Base-by-base conservation (phyloP, 2,888 invertebrate species). In the Yponomeuta malinellus region DNA sequence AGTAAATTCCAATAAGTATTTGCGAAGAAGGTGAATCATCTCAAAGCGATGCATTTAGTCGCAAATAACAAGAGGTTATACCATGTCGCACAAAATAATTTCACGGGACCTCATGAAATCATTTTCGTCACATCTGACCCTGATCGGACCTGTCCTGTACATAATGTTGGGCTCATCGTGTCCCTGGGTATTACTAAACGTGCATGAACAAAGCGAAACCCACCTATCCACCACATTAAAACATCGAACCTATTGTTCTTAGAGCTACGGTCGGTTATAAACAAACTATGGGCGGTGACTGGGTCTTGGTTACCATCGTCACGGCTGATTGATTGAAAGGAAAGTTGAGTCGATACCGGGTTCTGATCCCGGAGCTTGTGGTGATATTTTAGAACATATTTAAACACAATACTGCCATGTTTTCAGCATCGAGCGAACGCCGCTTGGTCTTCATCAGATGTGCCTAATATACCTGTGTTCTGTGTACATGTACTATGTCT, bases 381-480 rank as follows among this genome's bases (percentile, higher is more conserved):
- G 52, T 59, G 1, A 59, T 15, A 59, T 15, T 15, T 1, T 59
- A 59, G 52, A 15, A 59, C 12, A 59, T 59, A 59, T 59, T 59
- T 59, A 59, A 59, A 59, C 52, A 59, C 52, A 59, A 59, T 59
- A 59, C 52, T 59, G 52, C 52, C 52, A 59, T 59, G 52, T 59
- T 59, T 59, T 59, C 52, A 59, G 52, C 52, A 59, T 59, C 52
- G 52, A 15, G 15, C 52, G 15, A 59, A 59, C 52, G 52, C 15
- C 52, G 52, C 52, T 2, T 15, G 15, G 15, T 59, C 52, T 59
- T 5, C 52, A 59, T 59, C 12, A 15, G 4, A 12, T 59, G 52
- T 59, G 52, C 52, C 12, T 15, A 15, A 59, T 59, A 15, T 59
- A 59, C 8, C 12, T 59, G 52, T 59, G 52, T 59, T 15, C 12